These are phyloP conservation scores for Boloria euphrosyne DNA, from an alignment of 2,888 invertebrate species.

Conservation along the genomic window DNA sequence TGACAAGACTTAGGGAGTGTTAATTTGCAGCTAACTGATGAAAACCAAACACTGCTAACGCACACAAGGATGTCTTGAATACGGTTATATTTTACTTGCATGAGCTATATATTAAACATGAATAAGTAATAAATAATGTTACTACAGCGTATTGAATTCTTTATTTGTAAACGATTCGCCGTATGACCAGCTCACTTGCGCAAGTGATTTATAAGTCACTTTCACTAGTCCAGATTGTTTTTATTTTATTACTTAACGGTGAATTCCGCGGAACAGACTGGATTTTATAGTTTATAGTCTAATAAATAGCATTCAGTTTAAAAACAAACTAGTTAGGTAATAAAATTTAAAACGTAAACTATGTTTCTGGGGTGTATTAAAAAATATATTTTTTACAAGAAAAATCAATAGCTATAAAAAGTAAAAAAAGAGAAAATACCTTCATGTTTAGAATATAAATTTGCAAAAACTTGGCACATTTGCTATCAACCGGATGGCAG, in stretches of 20 bases:
- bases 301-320: background rate
- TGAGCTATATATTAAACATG: background rate
- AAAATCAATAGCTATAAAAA: no score
- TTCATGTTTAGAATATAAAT: slow-evolving; percentile 16
- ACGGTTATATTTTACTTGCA: slow-evolving; percentile 24
- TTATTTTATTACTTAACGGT: slow-evolving; percentile 8
- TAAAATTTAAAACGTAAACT: no score
- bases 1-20: slow-evolving; percentile 44
- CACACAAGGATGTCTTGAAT: slow-evolving; percentile 28
- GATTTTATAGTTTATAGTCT: background rate
- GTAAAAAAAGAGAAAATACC: no score
- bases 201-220: slow-evolving; percentile 17
- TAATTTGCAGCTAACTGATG: slow-evolving; percentile 48
- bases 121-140: slow-evolving; percentile 4
- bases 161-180: slow-evolving; percentile 9
- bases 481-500: slow-evolving; percentile 60
- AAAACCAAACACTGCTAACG: slow-evolving; percentile 43
- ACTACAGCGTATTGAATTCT: background rate
- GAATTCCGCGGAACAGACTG: background rate
- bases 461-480: slow-evolving; percentile 38
- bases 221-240: slow-evolving; percentile 13
- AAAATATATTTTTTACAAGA: no score
- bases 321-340: no score
- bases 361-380: no score
- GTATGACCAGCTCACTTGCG: slow-evolving; percentile 12